A percentile compares a stretch with the other conserved stretches of the same genome.
Conservation (phyloP, 2,888 invertebrate genomes). For the Stenolophus ochropezus region DNA sequence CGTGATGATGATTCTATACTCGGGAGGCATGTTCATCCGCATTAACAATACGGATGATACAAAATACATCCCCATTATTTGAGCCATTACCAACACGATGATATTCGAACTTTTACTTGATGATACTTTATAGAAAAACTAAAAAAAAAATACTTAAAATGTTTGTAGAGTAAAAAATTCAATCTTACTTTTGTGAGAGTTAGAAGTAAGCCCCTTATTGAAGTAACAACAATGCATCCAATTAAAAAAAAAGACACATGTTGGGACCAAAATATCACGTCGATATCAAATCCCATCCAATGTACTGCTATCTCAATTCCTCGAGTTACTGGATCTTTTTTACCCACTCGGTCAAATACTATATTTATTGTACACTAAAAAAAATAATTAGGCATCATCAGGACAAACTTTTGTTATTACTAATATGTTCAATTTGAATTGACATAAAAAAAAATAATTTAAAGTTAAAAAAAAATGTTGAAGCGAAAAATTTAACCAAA, state of each 20-base stretch:
- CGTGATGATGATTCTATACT: constrained; percentile 94
- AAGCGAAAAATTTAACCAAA: no score
- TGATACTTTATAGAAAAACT: constrained; percentile 99
- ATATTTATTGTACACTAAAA: constrained; percentile 97
- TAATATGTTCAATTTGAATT: no score
- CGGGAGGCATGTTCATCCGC: constrained; percentile 99
- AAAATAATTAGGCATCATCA: constrained; percentile 48
- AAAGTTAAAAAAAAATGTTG: no score
- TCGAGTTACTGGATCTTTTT: constrained; percentile 97
- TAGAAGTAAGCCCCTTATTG: constrained; percentile 94
- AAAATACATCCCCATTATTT: constrained; percentile 99
- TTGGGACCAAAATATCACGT: constrained; percentile 99
- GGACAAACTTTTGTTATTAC: no score
- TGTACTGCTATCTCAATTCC: constrained; percentile 97
- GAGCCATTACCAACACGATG: constrained; percentile 96
- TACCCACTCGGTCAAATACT: constrained; percentile 98
- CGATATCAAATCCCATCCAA: constrained; percentile 96
- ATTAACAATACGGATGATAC: constrained; percentile 97
- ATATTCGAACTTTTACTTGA: constrained; percentile 99
- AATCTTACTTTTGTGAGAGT: constrained; percentile 93
- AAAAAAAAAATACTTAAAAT: constrained; percentile 69
- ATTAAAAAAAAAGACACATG: constrained; percentile 97
- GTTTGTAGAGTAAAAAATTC: neutral
- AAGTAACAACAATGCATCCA: constrained; percentile 98
- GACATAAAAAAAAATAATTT: no score